phyloP scores from a whole-genome alignment of 2,888 invertebrate species.

The Asteroscopus sphinx region DNA sequence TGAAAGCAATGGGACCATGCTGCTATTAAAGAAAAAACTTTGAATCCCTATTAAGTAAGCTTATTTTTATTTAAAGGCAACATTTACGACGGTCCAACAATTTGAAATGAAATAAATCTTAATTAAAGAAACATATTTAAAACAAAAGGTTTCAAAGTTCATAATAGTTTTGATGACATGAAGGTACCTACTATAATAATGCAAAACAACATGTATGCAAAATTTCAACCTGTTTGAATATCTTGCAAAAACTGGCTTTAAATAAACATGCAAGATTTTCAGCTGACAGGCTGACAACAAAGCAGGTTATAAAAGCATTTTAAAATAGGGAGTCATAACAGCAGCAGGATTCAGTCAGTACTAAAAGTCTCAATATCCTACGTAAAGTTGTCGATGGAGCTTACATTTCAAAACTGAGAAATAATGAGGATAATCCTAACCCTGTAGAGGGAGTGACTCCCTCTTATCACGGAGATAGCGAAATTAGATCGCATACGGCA shows the following conservation, averaged over 20 bases:
- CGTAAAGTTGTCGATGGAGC: slow-evolving; percentile 55
- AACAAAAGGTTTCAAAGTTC: too few relatives aligned
- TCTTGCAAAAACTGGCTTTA: too few relatives aligned
- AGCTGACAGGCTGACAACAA: too few relatives aligned
- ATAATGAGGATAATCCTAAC: slow-evolving; percentile 83
- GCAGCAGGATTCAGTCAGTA: slow-evolving; percentile 35
- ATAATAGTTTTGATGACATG: too few relatives aligned
- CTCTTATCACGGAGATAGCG: slow-evolving; percentile 83
- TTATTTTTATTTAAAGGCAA: slow-evolving; percentile 72
- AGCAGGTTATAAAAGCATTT: too few relatives aligned
- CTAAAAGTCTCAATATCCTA: slow-evolving; percentile 34
- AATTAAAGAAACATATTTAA: too few relatives aligned
- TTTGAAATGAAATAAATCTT: slow-evolving; percentile 65
- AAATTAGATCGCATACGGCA: slow-evolving; percentile 78
- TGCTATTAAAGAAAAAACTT: slow-evolving; percentile 70
- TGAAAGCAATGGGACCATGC: slow-evolving; percentile 78
- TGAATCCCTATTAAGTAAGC: slow-evolving; percentile 73
- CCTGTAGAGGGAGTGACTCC: slow-evolving; percentile 70
- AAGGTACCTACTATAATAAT: too few relatives aligned
- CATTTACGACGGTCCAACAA: slow-evolving; percentile 65
- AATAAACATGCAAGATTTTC: too few relatives aligned
- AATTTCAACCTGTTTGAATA: too few relatives aligned
- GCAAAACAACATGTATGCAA: too few relatives aligned
- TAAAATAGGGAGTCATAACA: slow-evolving; percentile 58
- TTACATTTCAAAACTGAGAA: slow-evolving; percentile 72